These are phyloP conservation scores for Candidula unifasciata DNA, from an alignment of 2,888 invertebrate species.

Conservation along the genomic window DNA sequence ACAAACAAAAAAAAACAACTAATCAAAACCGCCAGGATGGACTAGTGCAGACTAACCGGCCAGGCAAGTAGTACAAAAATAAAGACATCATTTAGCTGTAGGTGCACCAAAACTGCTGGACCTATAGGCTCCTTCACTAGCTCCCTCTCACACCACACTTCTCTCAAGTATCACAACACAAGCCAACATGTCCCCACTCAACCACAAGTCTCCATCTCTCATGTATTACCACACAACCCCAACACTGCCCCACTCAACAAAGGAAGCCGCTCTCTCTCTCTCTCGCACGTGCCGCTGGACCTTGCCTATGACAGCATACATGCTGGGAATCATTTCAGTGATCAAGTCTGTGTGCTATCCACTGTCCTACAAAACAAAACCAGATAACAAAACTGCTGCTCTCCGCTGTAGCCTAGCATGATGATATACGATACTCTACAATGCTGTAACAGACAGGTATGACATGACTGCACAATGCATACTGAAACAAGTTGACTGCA, in stretches of 20 bases:
- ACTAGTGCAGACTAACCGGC: slow-evolving; percentile 14
- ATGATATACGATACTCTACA: too few relatives aligned
- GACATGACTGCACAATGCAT: too few relatives aligned
- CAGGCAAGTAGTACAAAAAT: slow-evolving; percentile 45
- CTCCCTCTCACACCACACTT: slow-evolving; percentile 31
- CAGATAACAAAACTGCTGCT: background rate
- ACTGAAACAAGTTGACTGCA: too few relatives aligned
- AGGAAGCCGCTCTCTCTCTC: background rate
- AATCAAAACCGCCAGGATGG: slow-evolving; percentile 5
- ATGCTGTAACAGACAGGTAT: too few relatives aligned
- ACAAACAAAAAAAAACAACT: too few relatives aligned
- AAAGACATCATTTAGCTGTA: slow-evolving; percentile 51
- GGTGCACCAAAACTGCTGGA: slow-evolving; percentile 51
- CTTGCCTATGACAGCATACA: slow-evolving; percentile 4
- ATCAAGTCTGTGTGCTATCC: background rate
- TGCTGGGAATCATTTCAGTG: background rate
- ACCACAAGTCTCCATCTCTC: background rate
- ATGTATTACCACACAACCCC: slow-evolving; percentile 42
- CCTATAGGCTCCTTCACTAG: slow-evolving; percentile 14
- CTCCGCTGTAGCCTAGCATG: too few relatives aligned
- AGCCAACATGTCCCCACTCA: slow-evolving; percentile 26
- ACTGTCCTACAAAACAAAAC: background rate
- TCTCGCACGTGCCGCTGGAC: background rate
- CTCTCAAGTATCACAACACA: slow-evolving; percentile 41
- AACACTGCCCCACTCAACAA: slow-evolving; percentile 24